phyloP scores from a whole-genome alignment of 2,797 vertebrate genomes.

The Galaxias olidus region DNA sequence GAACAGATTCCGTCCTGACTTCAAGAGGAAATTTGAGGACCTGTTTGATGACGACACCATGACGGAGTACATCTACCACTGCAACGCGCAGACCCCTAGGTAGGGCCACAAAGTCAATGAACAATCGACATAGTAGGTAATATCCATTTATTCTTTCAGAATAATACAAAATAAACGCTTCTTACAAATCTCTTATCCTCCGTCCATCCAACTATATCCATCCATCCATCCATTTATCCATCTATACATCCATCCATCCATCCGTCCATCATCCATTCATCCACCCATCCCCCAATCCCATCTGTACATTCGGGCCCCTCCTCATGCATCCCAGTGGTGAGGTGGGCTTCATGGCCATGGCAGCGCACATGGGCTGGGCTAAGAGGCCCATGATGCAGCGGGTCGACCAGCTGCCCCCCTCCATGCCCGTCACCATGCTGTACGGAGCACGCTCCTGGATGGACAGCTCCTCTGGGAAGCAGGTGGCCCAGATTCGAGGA shows the following conservation, averaged over 20 bases:
- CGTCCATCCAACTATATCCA: neutral
- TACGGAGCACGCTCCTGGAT: constrained; percentile 89
- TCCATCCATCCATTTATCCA: neutral
- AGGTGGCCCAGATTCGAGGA: constrained; percentile 73
- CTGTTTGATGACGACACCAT: constrained; percentile 91
- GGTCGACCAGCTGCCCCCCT: constrained; percentile 78
- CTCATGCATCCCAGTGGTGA: constrained; percentile 77
- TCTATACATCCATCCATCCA: too few relatives aligned
- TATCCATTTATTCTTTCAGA: neutral
- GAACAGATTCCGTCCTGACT: constrained; percentile 87
- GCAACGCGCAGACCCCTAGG: constrained; percentile 91
- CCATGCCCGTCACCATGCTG: constrained; percentile 84
- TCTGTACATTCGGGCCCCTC: too few relatives aligned
- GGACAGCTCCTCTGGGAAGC: constrained; percentile 80
- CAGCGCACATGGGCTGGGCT: constrained; percentile 86
- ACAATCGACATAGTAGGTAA: neutral
- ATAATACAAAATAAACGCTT: neutral
- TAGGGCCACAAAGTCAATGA: constrained; percentile 33
- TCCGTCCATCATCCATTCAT: neutral
- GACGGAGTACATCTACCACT: constrained; percentile 92
- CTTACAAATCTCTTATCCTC: neutral
- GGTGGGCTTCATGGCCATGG: constrained; percentile 88
- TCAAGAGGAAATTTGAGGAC: constrained; percentile 87
- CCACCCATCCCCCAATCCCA: neutral
- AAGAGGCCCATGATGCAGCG: constrained; percentile 87